Percentiles rank a stretch among this genome's conserved stretches.
Evolutionary conservation across 2,888 invertebrate genomes (phyloP).

Genomic region (Phaedon cochleariae): DNA sequence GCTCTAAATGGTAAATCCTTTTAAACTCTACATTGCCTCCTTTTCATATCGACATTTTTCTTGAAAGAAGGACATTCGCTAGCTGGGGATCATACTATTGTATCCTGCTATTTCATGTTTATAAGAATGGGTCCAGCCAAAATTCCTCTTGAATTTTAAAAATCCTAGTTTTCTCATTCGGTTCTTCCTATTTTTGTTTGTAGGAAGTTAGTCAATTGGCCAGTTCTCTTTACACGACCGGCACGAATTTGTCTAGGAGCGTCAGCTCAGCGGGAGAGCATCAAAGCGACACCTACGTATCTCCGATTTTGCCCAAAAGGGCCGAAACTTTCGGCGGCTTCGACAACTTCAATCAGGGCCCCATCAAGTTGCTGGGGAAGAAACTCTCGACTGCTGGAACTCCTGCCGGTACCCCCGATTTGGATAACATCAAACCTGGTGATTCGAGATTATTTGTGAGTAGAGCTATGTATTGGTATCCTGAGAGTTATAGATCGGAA

Average conservation of each 20-base stretch:
- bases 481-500: too few relatives aligned
- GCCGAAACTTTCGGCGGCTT: constrained; percentile 98
- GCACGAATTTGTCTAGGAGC: constrained; percentile 85
- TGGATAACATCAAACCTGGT: constrained; percentile 60
- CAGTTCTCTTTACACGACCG: constrained; percentile 75
- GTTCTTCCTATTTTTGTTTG: constrained; percentile 20
- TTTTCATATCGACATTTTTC: too few relatives aligned
- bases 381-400: constrained; percentile 58
- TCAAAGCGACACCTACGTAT: constrained; percentile 85
- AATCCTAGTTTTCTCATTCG: background rate
- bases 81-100: too few relatives aligned
- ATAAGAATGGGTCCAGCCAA: too few relatives aligned
- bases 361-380: constrained; percentile 56
- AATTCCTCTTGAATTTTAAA: too few relatives aligned
- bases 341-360: constrained; percentile 68
- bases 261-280: constrained; percentile 94
- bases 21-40: too few relatives aligned
- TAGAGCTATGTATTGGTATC: too few relatives aligned
- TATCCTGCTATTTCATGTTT: too few relatives aligned
- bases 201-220: constrained; percentile 81
- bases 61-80: too few relatives aligned
- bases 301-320: constrained; percentile 87
- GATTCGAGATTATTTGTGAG: constrained; percentile 60
- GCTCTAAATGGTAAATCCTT: too few relatives aligned
- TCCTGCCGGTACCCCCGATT: constrained; percentile 56